Evolutionary conservation across 2,888 invertebrate genomes (phyloP), one percentile per base, ranked within the genome.

Genomic region (Fragum fragum): DNA sequence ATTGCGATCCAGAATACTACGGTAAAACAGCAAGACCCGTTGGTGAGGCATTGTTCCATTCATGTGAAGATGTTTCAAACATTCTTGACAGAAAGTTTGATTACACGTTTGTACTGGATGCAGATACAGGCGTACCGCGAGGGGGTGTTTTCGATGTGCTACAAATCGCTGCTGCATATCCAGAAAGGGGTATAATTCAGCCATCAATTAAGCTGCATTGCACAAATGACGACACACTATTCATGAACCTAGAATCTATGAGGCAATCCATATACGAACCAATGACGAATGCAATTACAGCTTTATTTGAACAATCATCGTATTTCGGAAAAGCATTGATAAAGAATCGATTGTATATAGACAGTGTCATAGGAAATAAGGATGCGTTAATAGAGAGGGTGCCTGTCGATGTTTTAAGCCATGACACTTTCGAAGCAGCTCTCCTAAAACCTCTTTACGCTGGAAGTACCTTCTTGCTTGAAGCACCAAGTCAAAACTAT

Each of bases 391-490:
- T 92, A 29, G 92, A 92, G 76, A 81, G 90, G 39, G 91, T 92
- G 2, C 92, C 92, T 1, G 88, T 92, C 32, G 91, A 92, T 80
- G 92, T 92, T 7, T 85, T 92, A 3, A 92, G 92, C 71, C 92
- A 92, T 71, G 92, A 92, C 73, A 92, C 92, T 9, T 92, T 91
- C 78, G 92, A 92, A 61, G 92, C 92, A 18, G 91, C 92, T 0
- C 80, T 92, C 1, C 75, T 92, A 53, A 82, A 89, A 26, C 92
- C 92, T 0, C 78, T 90, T 9, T 92, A 91, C 76, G 91, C 90
- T 7, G 87, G 90, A 3, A 90, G 91, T 26, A 86, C 89, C 0
- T 88, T 80, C 70, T 71, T 92, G 7, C 76, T 90, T 52, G 92
- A 92, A 71, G 90, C 91, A 1, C 92, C 92, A 0, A 87, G 90